phyloP scores from a whole-genome alignment of 2,888 invertebrate genomes.

The Sthenelais limicola region DNA sequence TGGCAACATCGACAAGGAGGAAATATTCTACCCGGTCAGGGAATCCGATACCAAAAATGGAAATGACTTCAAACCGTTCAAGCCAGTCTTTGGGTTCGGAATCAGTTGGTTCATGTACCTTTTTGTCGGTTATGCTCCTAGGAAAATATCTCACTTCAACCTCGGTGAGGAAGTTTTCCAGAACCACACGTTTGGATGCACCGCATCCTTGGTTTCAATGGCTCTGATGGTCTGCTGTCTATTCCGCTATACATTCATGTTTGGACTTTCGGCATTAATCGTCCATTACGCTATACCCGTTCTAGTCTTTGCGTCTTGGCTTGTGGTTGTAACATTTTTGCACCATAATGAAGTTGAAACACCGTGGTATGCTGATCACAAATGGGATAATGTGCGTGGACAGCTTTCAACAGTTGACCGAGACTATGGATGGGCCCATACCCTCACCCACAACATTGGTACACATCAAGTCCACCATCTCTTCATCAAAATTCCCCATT shows the following conservation, averaged over 20 bases:
- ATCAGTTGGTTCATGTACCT: constrained; percentile 67
- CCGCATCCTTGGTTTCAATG: constrained; percentile 52
- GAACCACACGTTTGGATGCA: constrained; percentile 50
- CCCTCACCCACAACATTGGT: constrained; percentile 66
- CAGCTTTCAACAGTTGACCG: constrained; percentile 68
- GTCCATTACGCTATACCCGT: constrained; percentile 62
- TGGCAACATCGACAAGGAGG: constrained; percentile 68
- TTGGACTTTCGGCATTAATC: constrained; percentile 56
- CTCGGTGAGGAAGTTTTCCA: constrained; percentile 57
- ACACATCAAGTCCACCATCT: constrained; percentile 68
- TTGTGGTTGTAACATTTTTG: constrained; percentile 67
- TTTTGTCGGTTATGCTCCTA: constrained; percentile 62
- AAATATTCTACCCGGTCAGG: constrained; percentile 68
- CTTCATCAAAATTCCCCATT: constrained; percentile 67
- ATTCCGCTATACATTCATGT: constrained; percentile 49
- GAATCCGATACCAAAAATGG: constrained; percentile 33
- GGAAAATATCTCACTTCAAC: constrained; percentile 61
- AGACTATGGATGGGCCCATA: constrained; percentile 67
- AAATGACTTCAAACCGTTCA: neutral
- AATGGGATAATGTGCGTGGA: constrained; percentile 69
- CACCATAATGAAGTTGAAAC: constrained; percentile 67
- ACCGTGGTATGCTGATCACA: constrained; percentile 65
- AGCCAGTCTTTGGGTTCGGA: constrained; percentile 52
- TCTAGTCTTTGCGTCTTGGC: constrained; percentile 64
- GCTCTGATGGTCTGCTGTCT: constrained; percentile 54